Conservation (phyloP, 2,113 vertebrate species). For the Oreamnos americanus region DNA sequence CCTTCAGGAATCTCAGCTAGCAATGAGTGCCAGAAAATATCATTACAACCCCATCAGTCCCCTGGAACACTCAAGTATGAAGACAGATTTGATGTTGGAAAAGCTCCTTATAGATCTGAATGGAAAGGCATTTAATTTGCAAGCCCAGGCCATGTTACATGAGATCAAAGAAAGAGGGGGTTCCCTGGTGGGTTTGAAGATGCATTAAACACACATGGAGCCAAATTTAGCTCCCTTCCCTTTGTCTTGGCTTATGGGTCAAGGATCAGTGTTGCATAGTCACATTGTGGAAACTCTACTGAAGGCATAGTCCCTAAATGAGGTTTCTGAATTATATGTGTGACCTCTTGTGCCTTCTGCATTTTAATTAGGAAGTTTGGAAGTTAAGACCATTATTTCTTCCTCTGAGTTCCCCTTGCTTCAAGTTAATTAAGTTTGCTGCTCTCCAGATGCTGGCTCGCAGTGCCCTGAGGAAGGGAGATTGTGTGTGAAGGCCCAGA, state of each 20-base stretch:
- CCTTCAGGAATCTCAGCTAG: not conserved
- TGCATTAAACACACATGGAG: not conserved
- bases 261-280: not conserved
- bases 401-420: not conserved
- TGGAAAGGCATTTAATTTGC: conserved; percentile 71
- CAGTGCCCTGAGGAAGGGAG: not conserved
- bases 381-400: not conserved
- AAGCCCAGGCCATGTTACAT: not conserved
- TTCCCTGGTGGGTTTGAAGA: not conserved
- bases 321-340: not conserved
- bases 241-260: not conserved
- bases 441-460: not conserved
- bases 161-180: conserved; percentile 32
- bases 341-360: not conserved
- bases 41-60: conserved; percentile 30
- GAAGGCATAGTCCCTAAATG: not conserved
- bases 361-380: conserved; percentile 24
- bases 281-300: not conserved
- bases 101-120: conserved; percentile 52
- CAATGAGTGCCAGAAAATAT: conserved; percentile 35
- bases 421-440: conserved; percentile 27
- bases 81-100: conserved; percentile 48
- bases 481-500: not conserved
- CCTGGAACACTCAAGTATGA: conserved; percentile 18
- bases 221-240: not conserved